These are phyloP conservation scores for Danio jaintianensis DNA, from an alignment of 2,797 vertebrate species.

Conservation along the genomic window DNA sequence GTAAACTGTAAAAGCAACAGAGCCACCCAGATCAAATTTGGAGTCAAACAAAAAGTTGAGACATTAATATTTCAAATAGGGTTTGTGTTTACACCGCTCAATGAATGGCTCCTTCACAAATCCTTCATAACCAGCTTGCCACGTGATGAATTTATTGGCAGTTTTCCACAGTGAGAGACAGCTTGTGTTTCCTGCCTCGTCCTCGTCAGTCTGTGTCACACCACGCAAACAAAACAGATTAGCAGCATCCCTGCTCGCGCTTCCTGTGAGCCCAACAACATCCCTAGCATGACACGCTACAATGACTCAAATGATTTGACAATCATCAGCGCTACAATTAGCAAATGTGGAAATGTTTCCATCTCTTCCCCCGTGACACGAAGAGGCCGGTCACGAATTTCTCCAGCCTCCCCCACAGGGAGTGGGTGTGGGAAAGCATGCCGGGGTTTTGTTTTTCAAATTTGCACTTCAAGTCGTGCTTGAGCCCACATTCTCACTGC, in stretches of 20 bases:
- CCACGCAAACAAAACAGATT: conserved; percentile 58
- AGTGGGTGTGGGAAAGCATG: conserved; percentile 42
- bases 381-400: conserved; percentile 29
- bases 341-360: conserved; percentile 27
- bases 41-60: conserved; percentile 20
- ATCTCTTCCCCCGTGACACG: background rate
- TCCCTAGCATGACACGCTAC: conserved; percentile 20
- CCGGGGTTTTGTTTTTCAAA: conserved; percentile 12
- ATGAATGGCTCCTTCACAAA: conserved; percentile 42
- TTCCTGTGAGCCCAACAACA: conserved; percentile 41
- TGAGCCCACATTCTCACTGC: conserved; percentile 20
- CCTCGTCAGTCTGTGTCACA: conserved; percentile 44
- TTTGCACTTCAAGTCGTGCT: background rate
- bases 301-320: conserved; percentile 30
- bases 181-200: conserved; percentile 59
- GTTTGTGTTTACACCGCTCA: conserved; percentile 17
- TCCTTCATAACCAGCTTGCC: conserved; percentile 41
- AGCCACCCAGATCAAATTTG: background rate
- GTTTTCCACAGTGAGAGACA: conserved; percentile 53
- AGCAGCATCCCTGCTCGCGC: conserved; percentile 44
- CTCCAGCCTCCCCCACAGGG: conserved; percentile 48
- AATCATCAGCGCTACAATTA: background rate
- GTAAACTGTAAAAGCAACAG: conserved; percentile 27
- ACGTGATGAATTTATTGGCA: conserved; percentile 53
- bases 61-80: background rate